Percentiles rank a stretch among this genome's conserved stretches.
phyloP scores from a whole-genome alignment of 2,888 invertebrate genomes.

The Cephus pygmeus region DNA sequence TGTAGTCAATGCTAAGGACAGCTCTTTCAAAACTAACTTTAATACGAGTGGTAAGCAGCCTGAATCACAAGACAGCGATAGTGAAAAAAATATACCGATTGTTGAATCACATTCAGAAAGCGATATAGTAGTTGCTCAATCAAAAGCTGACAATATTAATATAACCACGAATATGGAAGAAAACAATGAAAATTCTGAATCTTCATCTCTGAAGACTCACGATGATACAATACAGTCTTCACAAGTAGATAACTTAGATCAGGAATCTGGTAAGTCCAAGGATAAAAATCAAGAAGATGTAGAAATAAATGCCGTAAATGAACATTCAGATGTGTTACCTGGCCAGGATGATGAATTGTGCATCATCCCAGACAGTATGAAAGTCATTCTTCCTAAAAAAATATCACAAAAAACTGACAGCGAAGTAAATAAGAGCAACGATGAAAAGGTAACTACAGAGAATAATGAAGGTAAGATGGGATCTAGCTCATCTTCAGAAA shows the following conservation, averaged over 20 bases:
- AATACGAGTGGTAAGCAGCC: background rate
- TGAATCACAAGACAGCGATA: background rate
- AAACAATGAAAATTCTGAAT: slow-evolving; percentile 1
- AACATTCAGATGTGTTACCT: slow-evolving; percentile 48
- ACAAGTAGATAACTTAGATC: slow-evolving; percentile 8
- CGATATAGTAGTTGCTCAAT: background rate
- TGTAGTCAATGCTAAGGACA: slow-evolving; percentile 44
- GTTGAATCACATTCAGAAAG: background rate
- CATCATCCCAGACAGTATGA: slow-evolving; percentile 64
- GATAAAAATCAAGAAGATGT: slow-evolving; percentile 22
- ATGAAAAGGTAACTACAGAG: slow-evolving; percentile 40
- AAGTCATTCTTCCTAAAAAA: slow-evolving; percentile 43
- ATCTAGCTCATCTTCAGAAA: background rate
- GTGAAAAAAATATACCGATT: background rate
- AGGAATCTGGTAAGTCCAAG: slow-evolving; percentile 10
- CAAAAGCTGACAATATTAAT: background rate
- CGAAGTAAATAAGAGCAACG: slow-evolving; percentile 24
- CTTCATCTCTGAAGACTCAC: background rate
- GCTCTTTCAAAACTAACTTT: slow-evolving; percentile 16
- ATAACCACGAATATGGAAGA: background rate
- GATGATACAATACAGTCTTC: background rate
- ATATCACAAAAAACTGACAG: slow-evolving; percentile 21
- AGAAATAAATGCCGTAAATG: slow-evolving; percentile 41
- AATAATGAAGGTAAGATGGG: background rate
- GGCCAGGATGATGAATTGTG: slow-evolving; percentile 63